Conservation (phyloP, 2,113 vertebrate genomes). For the Laticauda laticaudata region DNA sequence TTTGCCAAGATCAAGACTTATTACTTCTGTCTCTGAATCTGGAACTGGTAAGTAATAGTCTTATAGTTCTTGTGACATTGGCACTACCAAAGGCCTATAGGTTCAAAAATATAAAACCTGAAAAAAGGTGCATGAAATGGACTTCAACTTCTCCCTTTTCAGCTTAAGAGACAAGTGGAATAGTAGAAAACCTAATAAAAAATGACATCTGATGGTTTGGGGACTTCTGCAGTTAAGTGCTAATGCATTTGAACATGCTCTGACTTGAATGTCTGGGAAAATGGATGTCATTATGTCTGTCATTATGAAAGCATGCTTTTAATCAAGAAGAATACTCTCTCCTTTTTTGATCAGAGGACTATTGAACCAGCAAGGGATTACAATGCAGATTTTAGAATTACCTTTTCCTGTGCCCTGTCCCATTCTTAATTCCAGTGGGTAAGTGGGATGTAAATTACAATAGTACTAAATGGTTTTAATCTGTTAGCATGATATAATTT, state of each 20-base stretch:
- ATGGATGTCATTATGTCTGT: not conserved
- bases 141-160: not conserved
- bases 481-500: too few relatives aligned
- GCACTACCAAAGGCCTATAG: not conserved
- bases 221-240: constrained; percentile 12
- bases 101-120: not conserved
- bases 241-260: constrained; percentile 15
- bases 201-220: constrained; percentile 1
- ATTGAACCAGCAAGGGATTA: not conserved
- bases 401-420: not conserved
- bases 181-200: constrained; percentile 8
- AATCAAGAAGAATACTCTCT: not conserved
- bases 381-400: not conserved
- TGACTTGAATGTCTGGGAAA: not conserved
- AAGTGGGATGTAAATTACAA: not conserved
- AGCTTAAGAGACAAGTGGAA: not conserved
- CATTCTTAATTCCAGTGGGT: not conserved
- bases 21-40: not conserved
- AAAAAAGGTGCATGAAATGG: not conserved
- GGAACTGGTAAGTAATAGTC: not conserved
- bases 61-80: not conserved
- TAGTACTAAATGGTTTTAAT: not conserved
- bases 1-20: not conserved
- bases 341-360: not conserved
- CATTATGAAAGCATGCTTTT: not conserved